These are phyloP conservation scores for Cassiopea andromeda DNA, from an alignment of 30 jellyfish, hydroid and myxozoan genomes.

Conservation along the genomic window DNA sequence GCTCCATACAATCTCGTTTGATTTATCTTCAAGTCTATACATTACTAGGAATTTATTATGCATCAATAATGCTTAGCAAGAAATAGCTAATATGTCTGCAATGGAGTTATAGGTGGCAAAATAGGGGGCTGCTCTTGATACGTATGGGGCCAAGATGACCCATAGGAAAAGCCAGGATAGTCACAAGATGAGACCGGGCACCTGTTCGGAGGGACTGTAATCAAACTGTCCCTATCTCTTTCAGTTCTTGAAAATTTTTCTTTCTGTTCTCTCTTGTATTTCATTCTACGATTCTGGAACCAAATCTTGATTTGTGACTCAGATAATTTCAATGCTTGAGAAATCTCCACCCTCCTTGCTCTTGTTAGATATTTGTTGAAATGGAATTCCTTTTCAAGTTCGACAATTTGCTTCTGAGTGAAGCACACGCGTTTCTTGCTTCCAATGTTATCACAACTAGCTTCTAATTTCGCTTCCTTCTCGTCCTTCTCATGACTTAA, in stretches of 20 bases:
- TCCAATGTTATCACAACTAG: slow-evolving; percentile 38
- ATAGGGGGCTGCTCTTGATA: slow-evolving; percentile 92
- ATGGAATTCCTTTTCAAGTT: slow-evolving; percentile 93
- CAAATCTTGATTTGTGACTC: slow-evolving; percentile 88
- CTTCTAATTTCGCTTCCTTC: slow-evolving; percentile 24
- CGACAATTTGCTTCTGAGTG: slow-evolving; percentile 93
- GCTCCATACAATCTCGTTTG: not conserved
- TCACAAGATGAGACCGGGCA: slow-evolving; percentile 79
- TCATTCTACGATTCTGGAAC: slow-evolving; percentile 94
- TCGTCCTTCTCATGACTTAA: slow-evolving; percentile 10
- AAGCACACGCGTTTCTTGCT: slow-evolving; percentile 86
- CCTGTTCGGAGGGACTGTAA: slow-evolving; percentile 77
- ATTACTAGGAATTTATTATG: not conserved
- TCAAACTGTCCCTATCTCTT: slow-evolving; percentile 52
- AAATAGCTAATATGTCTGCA: slow-evolving; percentile 50
- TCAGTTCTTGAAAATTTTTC: slow-evolving; percentile 70
- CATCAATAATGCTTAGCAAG: not conserved
- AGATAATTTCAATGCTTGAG: slow-evolving; percentile 73
- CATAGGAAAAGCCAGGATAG: slow-evolving; percentile 46
- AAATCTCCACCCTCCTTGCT: slow-evolving; percentile 81
- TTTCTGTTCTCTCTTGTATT: slow-evolving; percentile 87
- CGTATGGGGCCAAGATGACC: slow-evolving; percentile 71
- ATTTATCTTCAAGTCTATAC: not conserved
- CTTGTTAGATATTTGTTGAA: slow-evolving; percentile 78
- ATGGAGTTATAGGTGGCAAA: slow-evolving; percentile 89